Evolutionary conservation across 1,140 invertebrate species (phyloP).

Genomic region (Diprion similis): DNA sequence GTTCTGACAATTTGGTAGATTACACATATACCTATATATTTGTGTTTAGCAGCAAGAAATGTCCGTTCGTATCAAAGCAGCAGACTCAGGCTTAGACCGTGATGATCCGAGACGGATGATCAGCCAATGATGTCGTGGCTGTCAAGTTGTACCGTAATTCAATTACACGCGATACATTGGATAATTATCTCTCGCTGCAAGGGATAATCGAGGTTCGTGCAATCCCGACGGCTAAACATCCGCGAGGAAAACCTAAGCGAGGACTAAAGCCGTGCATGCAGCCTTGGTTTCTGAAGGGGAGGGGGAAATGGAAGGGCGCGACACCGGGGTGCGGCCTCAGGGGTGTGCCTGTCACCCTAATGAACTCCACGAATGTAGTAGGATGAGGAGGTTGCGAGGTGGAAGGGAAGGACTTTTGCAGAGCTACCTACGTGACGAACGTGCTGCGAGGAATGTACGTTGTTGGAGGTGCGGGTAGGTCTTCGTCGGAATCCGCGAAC

Average conservation of each 20-base stretch:
- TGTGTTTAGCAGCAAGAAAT: too few species aligned
- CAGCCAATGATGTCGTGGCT: background rate
- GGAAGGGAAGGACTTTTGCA: background rate
- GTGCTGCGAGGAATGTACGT: background rate
- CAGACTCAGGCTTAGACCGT: too few species aligned
- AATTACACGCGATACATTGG: background rate
- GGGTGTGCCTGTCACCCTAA: constrained; percentile 39
- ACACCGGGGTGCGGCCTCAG: constrained; percentile 37
- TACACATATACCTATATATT: too few species aligned
- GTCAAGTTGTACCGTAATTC: constrained; percentile 2
- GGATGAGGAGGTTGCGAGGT: background rate
- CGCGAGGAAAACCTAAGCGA: background rate
- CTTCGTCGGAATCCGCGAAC: background rate
- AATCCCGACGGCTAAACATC: background rate
- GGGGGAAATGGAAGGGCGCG: constrained; percentile 11
- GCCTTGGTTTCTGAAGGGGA: background rate
- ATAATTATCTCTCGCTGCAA: background rate
- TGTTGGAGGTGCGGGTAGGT: background rate
- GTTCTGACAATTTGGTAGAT: too few species aligned
- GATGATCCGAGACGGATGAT: background rate
- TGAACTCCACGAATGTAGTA: constrained; percentile 13
- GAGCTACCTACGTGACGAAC: background rate
- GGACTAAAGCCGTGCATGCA: too few species aligned
- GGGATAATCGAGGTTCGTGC: constrained; percentile 4
- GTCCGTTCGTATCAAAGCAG: too few species aligned